Percentiles rank a stretch among this genome's conserved stretches.
Evolutionary conservation across 2,113 vertebrate species (phyloP).

Genomic region (Rhea pennata): DNA sequence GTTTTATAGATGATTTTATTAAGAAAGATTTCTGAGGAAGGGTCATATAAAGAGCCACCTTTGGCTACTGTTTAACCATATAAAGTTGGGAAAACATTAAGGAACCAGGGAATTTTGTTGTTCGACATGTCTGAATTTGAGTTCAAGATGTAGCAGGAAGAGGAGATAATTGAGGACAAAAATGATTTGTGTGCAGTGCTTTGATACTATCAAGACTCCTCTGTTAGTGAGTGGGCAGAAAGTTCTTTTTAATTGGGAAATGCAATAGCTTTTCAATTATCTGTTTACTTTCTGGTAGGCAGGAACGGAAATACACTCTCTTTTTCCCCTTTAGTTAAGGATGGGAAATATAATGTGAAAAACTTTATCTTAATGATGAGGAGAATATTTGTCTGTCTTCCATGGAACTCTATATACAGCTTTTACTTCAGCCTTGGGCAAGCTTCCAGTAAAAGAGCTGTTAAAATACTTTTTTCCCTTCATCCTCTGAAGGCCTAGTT

Average conservation of each 20-base stretch:
- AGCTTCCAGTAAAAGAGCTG: background rate
- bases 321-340: background rate
- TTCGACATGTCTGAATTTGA: background rate
- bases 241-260: background rate
- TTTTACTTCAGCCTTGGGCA: conserved; percentile 1
- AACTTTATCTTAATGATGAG: background rate
- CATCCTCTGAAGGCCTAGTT: background rate
- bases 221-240: background rate
- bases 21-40: background rate
- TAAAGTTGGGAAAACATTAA: background rate
- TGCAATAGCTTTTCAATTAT: background rate
- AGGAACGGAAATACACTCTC: background rate
- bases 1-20: background rate
- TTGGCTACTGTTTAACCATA: background rate
- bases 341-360: background rate
- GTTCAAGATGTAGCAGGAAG: background rate
- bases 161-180: background rate
- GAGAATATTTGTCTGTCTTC: background rate
- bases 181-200: background rate
- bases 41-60: background rate
- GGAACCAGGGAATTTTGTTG: background rate
- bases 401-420: background rate
- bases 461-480: background rate
- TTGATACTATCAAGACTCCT: background rate
- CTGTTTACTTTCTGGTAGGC: background rate